Percentiles rank a stretch among this genome's conserved stretches.
Evolutionary conservation across 1,140 invertebrate species (phyloP).

Genomic region (Drosophila miranda): DNA sequence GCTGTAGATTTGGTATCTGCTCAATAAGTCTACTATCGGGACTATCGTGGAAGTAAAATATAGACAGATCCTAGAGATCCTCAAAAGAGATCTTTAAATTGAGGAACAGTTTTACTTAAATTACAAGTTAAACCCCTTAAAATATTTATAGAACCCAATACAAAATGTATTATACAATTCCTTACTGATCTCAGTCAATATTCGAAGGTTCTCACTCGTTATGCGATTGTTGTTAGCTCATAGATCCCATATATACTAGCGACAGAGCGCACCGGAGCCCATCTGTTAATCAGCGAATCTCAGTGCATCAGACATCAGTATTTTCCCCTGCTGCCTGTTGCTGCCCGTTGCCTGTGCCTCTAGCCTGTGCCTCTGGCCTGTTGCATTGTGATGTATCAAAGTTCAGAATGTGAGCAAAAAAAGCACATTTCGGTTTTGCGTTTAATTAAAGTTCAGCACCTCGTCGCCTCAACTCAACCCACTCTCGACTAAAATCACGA

Average conservation of each 20-base stretch:
- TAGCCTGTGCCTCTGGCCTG: slow-evolving; percentile 5
- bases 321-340: slow-evolving; percentile 9
- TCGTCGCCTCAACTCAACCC: slow-evolving; percentile 31
- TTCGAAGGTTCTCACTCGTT: slow-evolving; percentile 20
- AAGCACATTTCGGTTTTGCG: slow-evolving; percentile 45
- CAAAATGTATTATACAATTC: neutral
- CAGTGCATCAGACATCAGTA: slow-evolving; percentile 1
- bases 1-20: too few relatives aligned
- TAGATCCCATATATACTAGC: slow-evolving; percentile 5
- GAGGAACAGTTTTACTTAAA: too few relatives aligned
- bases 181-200: slow-evolving; percentile 14
- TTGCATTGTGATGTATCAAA: slow-evolving; percentile 43
- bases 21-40: too few relatives aligned
- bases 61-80: too few relatives aligned
- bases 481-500: slow-evolving; percentile 50
- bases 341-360: too few relatives aligned
- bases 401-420: slow-evolving; percentile 41
- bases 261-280: neutral
- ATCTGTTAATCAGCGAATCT: slow-evolving; percentile 46
- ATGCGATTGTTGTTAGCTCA: slow-evolving; percentile 3
- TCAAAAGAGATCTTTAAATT: too few relatives aligned
- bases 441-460: slow-evolving; percentile 52
- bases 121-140: too few relatives aligned
- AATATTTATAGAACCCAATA: too few relatives aligned
- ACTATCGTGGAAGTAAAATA: too few relatives aligned